These are phyloP conservation scores for Euplagia quadripunctaria DNA, from an alignment of 2,888 invertebrate species.

Conservation along the genomic window DNA sequence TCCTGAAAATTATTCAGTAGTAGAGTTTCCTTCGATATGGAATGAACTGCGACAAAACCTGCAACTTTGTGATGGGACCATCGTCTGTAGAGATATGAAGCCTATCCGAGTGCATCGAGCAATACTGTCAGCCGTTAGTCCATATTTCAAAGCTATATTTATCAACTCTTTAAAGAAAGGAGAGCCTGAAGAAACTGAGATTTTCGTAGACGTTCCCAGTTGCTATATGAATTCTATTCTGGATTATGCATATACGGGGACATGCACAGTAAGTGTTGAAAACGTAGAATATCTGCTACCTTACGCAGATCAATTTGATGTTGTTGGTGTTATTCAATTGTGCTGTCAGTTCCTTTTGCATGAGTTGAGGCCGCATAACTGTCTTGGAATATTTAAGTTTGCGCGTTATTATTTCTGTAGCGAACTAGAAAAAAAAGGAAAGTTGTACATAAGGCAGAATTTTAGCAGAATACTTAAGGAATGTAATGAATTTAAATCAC, in stretches of 20 bases:
- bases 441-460: conserved; percentile 87
- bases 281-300: conserved; percentile 91
- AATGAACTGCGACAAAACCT: conserved; percentile 89
- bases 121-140: conserved; percentile 91
- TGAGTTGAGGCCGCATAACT: conserved; percentile 90
- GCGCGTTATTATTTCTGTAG: conserved; percentile 91
- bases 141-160: conserved; percentile 91
- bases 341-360: conserved; percentile 90
- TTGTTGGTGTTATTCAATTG: conserved; percentile 90
- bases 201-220: conserved; percentile 88
- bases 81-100: conserved; percentile 88
- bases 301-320: conserved; percentile 91
- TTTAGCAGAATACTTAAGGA: conserved; percentile 88
- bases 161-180: conserved; percentile 89
- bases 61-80: conserved; percentile 91
- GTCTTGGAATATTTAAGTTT: conserved; percentile 91
- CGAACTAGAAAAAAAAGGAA: conserved; percentile 89
- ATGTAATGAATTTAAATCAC: conserved; percentile 89
- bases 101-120: conserved; percentile 90
- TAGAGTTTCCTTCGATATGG: conserved; percentile 90
- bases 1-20: conserved; percentile 87
- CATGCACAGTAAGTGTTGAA: conserved; percentile 88
- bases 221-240: conserved; percentile 89
- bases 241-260: conserved; percentile 92
- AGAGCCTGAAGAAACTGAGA: conserved; percentile 87